Base-by-base conservation (phyloP, 2,888 invertebrate genomes). In the Limulus polyphemus region DNA sequence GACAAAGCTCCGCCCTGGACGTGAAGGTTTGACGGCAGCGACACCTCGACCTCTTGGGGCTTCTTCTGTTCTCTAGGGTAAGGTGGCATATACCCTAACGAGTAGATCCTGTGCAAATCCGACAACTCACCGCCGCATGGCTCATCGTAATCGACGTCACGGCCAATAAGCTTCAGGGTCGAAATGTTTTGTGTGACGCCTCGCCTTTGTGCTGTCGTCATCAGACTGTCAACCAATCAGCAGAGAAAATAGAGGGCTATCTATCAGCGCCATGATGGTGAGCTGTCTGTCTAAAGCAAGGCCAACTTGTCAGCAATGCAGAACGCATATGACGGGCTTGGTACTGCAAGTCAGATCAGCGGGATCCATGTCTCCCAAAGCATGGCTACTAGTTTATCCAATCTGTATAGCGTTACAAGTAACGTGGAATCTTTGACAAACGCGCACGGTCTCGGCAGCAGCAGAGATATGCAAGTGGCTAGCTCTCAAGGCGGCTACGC, bases 301-400 rank as follows among this genome's bases (percentile, higher is more conserved):
- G 13, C 50, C 13, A 14, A n/a, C 50, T 50, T 14, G 50, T 50
- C 50, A 50, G 13, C 50, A 50, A 50, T 50, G 50, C 50, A 50
- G 50, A 50, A 50, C 55, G 59, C 64, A 64, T 59, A 64, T 56
- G 60, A 64, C 64, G 64, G 64, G 64, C 59, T 59, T 52, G 60
- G 55, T 50, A n/a, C 14, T 50, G 50, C 50, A 50, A 50, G 50
- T 50, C 13, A 50, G 50, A 50, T 50, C 13, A n/a, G 50, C 59
- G 55, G 57, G 64, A 49, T 62, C 59, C 58, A 55, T 50, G 56
- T 32, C 32, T 32, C 1, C 32, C 32, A 32, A 32, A 32, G 32
- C 86, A 91, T 91, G 90, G 90, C 92, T 84, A 90, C 91, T 83
- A 89, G 91, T 81, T 88, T 90, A 64, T 71, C 75, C 59, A 74